phyloP scores from a whole-genome alignment of 2,113 vertebrate species.

The Lates calcarifer region DNA sequence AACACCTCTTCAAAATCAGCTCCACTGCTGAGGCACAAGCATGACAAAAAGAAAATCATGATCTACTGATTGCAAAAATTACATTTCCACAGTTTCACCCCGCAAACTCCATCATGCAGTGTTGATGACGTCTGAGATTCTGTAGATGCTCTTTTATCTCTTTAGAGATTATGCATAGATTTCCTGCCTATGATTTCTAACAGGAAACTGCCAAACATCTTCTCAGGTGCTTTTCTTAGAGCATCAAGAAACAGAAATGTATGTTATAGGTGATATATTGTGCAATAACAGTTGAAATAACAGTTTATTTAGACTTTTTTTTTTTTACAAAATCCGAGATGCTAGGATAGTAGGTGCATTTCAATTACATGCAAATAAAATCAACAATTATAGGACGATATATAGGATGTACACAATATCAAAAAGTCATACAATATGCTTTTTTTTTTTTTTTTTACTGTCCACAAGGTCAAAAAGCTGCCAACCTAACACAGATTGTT shows the following conservation, averaged over 20 bases:
- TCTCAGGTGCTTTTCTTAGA: too few species aligned
- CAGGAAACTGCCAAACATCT: background rate
- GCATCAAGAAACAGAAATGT: background rate
- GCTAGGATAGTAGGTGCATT: too few species aligned
- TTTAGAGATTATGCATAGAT: background rate
- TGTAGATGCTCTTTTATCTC: background rate
- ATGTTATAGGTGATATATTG: background rate
- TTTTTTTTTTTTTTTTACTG: too few species aligned
- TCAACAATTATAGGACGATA: too few species aligned
- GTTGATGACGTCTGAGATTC: background rate
- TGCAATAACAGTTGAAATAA: background rate
- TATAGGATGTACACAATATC: too few species aligned
- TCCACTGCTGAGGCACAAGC: background rate
- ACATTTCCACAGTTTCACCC: background rate
- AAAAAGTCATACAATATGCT: too few species aligned
- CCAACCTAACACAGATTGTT: too few species aligned
- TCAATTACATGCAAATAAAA: too few species aligned
- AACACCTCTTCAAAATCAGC: background rate
- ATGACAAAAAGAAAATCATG: background rate
- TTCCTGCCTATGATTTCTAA: too few species aligned
- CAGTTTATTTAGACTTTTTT: too few species aligned
- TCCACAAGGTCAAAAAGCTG: too few species aligned
- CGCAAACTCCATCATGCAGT: background rate
- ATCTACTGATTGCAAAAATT: background rate
- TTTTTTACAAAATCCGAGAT: too few species aligned